Conservation (phyloP, 2,888 invertebrate genomes). For the Ophion ventricosus region DNA sequence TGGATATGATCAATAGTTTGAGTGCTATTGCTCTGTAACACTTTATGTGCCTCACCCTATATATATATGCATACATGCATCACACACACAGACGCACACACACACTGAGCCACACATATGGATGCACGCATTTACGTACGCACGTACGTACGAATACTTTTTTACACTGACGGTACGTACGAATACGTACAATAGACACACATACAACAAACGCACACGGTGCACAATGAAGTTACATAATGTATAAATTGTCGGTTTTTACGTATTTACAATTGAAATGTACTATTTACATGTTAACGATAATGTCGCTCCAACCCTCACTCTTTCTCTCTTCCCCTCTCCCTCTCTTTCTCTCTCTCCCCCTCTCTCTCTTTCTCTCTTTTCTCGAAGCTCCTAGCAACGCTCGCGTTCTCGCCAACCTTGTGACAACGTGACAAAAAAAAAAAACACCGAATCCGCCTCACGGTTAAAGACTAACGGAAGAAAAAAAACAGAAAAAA, state of each 20-base stretch:
- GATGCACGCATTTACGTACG: too few species aligned
- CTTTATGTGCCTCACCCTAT: too few species aligned
- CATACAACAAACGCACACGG: constrained; percentile 5
- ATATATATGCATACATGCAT: too few species aligned
- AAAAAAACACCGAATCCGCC: constrained; percentile 31
- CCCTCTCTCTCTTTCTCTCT: not conserved
- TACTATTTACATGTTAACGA: constrained; percentile 74
- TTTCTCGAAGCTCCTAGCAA: not conserved
- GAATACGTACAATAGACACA: not conserved
- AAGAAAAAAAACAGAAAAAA: constrained; percentile 45
- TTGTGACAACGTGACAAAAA: constrained; percentile 31
- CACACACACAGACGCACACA: too few species aligned
- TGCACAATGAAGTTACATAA: constrained; percentile 56
- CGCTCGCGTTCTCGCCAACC: constrained; percentile 14
- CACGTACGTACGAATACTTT: not conserved
- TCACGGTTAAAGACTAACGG: constrained; percentile 37
- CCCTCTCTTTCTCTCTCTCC: not conserved
- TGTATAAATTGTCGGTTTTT: constrained; percentile 57
- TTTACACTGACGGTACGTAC: not conserved
- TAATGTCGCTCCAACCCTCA: constrained; percentile 56
- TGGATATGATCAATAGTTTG: too few species aligned
- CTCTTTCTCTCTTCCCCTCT: too few species aligned
- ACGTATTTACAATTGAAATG: constrained; percentile 73
- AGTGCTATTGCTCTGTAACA: too few species aligned
- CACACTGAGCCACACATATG: too few species aligned